Conservation (phyloP, 1,140 invertebrate species). For the Liolophura sinensis region DNA sequence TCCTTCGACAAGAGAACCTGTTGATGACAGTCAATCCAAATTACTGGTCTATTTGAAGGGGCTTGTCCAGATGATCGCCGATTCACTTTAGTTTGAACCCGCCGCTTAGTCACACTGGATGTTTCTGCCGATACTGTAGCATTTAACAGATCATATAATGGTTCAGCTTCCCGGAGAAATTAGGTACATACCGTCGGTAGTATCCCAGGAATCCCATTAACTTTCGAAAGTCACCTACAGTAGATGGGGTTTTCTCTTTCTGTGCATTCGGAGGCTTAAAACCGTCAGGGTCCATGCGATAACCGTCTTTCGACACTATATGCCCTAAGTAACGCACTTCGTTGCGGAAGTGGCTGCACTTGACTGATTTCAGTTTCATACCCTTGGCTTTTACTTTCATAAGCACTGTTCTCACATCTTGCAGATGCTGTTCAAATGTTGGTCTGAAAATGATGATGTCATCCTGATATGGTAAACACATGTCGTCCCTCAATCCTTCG, state of each 20-base stretch:
- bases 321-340: constrained; percentile 27
- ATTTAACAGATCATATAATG: constrained; percentile 20
- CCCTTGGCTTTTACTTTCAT: constrained; percentile 41
- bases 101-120: no score
- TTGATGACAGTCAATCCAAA: no score
- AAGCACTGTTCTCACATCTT: constrained; percentile 47
- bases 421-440: constrained; percentile 14
- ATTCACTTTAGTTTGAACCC: no score
- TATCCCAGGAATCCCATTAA: constrained; percentile 61
- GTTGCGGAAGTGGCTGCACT: constrained; percentile 21
- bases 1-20: no score
- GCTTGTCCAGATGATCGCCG: no score
- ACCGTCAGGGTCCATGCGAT: constrained; percentile 54
- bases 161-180: constrained; percentile 34
- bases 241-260: constrained; percentile 30
- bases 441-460: constrained; percentile 23
- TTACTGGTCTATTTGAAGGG: no score
- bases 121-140: no score
- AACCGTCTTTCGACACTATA: constrained; percentile 16
- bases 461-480: constrained; percentile 24
- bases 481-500: constrained; percentile 9
- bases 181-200: constrained; percentile 52
- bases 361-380: constrained; percentile 19
- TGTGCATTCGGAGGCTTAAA: constrained; percentile 50
- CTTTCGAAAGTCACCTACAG: constrained; percentile 49